A percentile compares a stretch with the other conserved stretches of the same genome.
Evolutionary conservation across 2,888 invertebrate genomes (phyloP).

Genomic region (Thera britannica): DNA sequence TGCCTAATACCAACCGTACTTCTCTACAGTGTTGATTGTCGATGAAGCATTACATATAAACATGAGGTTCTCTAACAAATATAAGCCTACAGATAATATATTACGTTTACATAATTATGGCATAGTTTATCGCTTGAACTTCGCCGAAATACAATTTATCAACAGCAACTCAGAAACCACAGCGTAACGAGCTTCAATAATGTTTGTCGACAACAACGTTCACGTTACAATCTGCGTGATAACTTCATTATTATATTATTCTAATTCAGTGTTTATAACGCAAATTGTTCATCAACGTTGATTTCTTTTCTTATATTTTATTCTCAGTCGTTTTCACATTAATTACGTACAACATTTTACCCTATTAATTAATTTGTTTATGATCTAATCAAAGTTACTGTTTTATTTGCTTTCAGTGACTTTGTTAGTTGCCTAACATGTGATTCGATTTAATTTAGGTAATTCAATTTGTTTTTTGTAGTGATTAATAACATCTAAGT

Average conservation of each 20-base stretch:
- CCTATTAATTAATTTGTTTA: no score
- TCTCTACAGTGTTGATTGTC: not conserved
- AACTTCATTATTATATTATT: slow-evolving; percentile 18
- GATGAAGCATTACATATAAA: not conserved
- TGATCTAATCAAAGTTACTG: no score
- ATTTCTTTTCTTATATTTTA: no score
- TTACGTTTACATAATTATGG: slow-evolving; percentile 23
- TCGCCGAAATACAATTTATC: slow-evolving; percentile 29
- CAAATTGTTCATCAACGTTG: no score
- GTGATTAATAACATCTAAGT: slow-evolving; percentile 25
- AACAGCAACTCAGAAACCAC: slow-evolving; percentile 22
- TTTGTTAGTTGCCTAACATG: not conserved
- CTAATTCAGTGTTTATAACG: no score
- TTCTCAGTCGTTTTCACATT: no score
- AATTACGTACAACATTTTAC: no score
- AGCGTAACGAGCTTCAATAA: slow-evolving; percentile 19
- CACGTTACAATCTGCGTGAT: slow-evolving; percentile 3
- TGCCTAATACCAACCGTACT: no score
- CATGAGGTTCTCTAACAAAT: slow-evolving; percentile 25
- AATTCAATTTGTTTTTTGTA: slow-evolving; percentile 21
- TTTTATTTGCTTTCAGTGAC: no score
- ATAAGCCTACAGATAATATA: slow-evolving; percentile 1
- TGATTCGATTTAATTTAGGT: slow-evolving; percentile 9
- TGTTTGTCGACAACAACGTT: slow-evolving; percentile 18
- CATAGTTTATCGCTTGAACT: slow-evolving; percentile 28